Percentiles rank a stretch among this genome's conserved stretches.
phyloP scores from a whole-genome alignment of 1,140 invertebrate genomes.

The Ceratosolen solmsi region DNA sequence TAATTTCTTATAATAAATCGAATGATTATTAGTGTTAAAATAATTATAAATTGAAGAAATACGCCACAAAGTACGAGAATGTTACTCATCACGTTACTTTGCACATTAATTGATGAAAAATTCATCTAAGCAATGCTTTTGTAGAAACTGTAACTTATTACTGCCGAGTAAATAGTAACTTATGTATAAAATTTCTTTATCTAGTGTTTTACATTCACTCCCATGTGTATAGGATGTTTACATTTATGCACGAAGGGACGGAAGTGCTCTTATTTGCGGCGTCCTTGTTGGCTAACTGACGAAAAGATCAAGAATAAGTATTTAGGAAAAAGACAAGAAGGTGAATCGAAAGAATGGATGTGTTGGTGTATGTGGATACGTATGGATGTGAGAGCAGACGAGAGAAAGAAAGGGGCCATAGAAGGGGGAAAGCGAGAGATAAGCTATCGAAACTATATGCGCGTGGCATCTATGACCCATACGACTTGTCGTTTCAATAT shows the following conservation, averaged over 20 bases:
- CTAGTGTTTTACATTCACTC: background rate
- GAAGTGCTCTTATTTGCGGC: background rate
- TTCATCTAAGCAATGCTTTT: no score
- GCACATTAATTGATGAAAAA: no score
- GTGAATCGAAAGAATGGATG: background rate
- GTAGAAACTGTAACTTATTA: background rate
- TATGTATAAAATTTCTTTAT: background rate
- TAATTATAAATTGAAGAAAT: no score
- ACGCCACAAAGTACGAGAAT: no score
- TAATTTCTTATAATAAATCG: no score
- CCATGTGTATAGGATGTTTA: background rate
- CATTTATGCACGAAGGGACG: background rate
- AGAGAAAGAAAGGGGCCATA: no score
- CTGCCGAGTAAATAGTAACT: background rate
- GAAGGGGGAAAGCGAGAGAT: slow-evolving; percentile 5
- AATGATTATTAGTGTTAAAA: no score
- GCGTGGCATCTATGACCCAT: background rate
- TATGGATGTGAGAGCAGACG: background rate
- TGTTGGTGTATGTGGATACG: background rate
- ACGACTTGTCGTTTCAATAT: background rate
- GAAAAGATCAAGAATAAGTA: slow-evolving; percentile 10
- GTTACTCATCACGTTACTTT: no score
- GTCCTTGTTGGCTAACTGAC: background rate
- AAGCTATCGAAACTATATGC: slow-evolving; percentile 13
- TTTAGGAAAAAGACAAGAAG: background rate